Conservation (phyloP, 2,888 invertebrate genomes). For the Rhyacophila evoluta region DNA sequence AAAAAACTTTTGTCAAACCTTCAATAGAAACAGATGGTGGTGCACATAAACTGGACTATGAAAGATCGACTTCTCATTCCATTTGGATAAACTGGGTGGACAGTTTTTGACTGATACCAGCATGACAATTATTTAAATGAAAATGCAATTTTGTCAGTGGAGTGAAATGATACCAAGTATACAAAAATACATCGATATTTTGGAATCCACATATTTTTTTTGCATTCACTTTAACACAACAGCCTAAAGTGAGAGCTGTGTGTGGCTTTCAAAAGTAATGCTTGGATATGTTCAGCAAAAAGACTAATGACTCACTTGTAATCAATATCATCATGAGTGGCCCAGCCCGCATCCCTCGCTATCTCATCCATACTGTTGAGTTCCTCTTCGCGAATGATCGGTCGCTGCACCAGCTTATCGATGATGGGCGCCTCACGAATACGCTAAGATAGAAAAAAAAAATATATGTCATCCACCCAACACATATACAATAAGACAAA, state of each 20-base stretch:
- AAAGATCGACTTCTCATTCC: too few species aligned
- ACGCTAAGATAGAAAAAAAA: conserved; percentile 39
- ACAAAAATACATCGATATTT: neutral
- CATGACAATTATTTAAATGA: too few species aligned
- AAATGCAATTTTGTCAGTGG: too few species aligned
- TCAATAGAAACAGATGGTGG: too few species aligned
- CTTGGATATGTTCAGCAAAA: neutral
- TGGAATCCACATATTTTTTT: neutral
- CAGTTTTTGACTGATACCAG: too few species aligned
- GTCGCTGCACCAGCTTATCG: conserved; percentile 78
- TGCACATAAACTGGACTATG: too few species aligned
- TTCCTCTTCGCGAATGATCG: conserved; percentile 94
- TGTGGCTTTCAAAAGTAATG: neutral
- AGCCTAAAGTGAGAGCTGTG: neutral
- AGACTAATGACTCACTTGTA: conserved; percentile 75
- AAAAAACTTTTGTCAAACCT: too few species aligned
- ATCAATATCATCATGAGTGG: conserved; percentile 92
- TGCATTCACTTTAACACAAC: neutral
- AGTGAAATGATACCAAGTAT: conserved; percentile 35
- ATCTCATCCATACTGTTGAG: conserved; percentile 93
- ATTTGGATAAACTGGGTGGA: too few species aligned
- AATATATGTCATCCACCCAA: too few species aligned
- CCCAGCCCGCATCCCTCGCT: conserved; percentile 91
- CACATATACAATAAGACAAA: neutral
- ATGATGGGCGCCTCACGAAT: conserved; percentile 64